Conservation (phyloP, 1,140 invertebrate species). For the Atta cephalotes region DNA sequence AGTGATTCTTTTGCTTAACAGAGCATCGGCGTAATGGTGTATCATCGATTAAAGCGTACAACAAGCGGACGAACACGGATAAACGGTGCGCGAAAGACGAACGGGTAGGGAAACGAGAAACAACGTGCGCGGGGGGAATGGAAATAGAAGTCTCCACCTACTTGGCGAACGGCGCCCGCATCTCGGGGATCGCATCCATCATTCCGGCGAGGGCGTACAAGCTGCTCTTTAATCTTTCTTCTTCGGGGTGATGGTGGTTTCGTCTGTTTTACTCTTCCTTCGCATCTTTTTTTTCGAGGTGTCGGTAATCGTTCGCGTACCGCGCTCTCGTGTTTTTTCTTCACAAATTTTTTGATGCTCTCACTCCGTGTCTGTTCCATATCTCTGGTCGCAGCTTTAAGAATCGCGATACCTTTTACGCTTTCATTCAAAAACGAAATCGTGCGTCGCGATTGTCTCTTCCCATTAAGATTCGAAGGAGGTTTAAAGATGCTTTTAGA, state of each 20-base stretch:
- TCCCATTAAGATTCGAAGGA: background rate
- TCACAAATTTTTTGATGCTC: conserved; percentile 10
- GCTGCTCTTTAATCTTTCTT: conserved; percentile 85
- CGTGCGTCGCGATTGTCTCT: background rate
- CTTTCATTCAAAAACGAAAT: background rate
- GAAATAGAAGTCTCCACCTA: conserved; percentile 85
- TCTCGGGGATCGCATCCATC: conserved; percentile 85
- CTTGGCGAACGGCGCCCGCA: conserved; percentile 75
- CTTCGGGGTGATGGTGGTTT: conserved; percentile 74
- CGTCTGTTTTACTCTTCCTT: conserved; percentile 64
- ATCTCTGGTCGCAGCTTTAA: background rate
- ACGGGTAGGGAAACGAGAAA: conserved; percentile 59
- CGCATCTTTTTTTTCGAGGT: conserved; percentile 37
- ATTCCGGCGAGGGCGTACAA: conserved; percentile 85
- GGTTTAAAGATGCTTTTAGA: conserved; percentile 16
- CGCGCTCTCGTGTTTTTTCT: background rate
- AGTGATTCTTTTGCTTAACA: background rate
- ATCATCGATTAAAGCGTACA: conserved; percentile 37
- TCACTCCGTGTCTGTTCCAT: background rate
- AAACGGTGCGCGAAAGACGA: conserved; percentile 57
- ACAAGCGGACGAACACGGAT: conserved; percentile 31
- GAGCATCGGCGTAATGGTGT: background rate
- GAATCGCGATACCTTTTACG: background rate
- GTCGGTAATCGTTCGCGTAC: conserved; percentile 26
- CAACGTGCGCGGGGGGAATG: conserved; percentile 78